These are phyloP conservation scores for Lates japonicus DNA, from an alignment of 2,797 vertebrate species.

Conservation along the genomic window DNA sequence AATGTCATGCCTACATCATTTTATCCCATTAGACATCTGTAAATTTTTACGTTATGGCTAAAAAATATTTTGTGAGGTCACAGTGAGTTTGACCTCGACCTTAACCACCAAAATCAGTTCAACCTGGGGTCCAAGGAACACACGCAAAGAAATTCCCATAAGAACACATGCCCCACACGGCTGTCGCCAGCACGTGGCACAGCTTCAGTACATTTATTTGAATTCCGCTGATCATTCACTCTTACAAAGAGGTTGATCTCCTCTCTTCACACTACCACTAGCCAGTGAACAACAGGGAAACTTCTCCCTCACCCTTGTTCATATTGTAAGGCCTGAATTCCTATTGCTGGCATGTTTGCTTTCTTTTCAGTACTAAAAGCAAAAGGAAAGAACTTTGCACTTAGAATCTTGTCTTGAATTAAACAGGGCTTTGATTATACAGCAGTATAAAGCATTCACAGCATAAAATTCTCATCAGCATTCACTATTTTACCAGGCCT, in stretches of 20 bases:
- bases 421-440: slow-evolving; percentile 14
- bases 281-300: background rate
- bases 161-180: no score
- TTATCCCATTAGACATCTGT: no score
- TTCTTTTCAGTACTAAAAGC: slow-evolving; percentile 5
- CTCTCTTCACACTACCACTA: background rate
- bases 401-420: slow-evolving; percentile 16
- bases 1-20: no score
- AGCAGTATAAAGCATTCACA: background rate
- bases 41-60: no score
- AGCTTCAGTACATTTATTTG: slow-evolving; percentile 1
- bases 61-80: no score
- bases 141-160: no score
- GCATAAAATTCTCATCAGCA: background rate
- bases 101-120: no score
- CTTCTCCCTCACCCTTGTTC: background rate
- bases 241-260: background rate
- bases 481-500: background rate
- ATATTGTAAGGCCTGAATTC: background rate
- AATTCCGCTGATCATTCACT: background rate
- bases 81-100: no score
- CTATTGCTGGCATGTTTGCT: no score
- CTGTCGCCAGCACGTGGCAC: no score
- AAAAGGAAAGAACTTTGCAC: slow-evolving; percentile 10
- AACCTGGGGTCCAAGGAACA: no score